Evolutionary conservation across 2,113 vertebrate genomes (phyloP).

Genomic region (Struthio camelus): DNA sequence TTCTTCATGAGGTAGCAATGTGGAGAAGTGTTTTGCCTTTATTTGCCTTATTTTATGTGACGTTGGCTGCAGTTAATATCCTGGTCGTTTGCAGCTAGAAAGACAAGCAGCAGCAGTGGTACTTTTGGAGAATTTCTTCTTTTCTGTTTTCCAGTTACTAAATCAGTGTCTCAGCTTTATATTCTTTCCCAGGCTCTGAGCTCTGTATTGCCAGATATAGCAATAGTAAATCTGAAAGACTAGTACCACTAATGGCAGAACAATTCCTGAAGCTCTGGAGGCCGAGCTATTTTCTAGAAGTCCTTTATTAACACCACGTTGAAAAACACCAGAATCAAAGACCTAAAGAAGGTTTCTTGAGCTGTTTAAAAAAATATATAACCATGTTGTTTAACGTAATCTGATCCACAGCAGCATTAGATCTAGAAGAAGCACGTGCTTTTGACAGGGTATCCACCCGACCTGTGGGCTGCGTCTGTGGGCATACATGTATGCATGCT

Average conservation of each 20-base stretch:
- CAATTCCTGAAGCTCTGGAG: not conserved
- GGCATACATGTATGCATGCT: accelerated
- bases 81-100: not conserved
- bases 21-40: not conserved
- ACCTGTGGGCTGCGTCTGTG: too few species aligned
- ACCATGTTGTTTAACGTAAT: not conserved
- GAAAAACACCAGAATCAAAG: not conserved
- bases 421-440: not conserved
- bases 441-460: not conserved
- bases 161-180: not conserved
- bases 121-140: not conserved
- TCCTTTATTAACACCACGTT: accelerated
- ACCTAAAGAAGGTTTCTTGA: not conserved
- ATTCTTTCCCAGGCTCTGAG: not conserved
- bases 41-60: not conserved
- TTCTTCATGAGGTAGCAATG: not conserved
- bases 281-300: not conserved
- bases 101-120: not conserved
- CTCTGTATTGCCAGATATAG: not conserved
- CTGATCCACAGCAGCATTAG: not conserved
- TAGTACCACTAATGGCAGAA: not conserved
- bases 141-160: not conserved
- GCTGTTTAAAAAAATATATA: not conserved
- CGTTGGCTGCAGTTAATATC: not conserved
- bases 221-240: not conserved